Conservation (phyloP, 2,888 invertebrate species). For the Cryptocephalus moraei region DNA sequence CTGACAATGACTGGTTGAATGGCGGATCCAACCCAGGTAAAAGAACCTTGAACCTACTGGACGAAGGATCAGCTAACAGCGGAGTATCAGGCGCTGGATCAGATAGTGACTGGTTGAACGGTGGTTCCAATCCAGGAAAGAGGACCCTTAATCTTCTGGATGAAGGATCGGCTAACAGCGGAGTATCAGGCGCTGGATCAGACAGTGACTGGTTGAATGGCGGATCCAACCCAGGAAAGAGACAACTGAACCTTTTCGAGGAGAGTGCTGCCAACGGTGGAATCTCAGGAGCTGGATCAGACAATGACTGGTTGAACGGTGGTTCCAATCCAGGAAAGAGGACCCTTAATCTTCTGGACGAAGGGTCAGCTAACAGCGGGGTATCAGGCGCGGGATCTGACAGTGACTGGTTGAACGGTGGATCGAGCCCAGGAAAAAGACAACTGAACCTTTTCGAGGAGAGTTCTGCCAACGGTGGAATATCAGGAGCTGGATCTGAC, state of each 20-base stretch:
- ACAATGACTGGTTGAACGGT: conserved; percentile 16
- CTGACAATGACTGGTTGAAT: conserved; percentile 13
- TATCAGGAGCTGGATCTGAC: conserved; percentile 15
- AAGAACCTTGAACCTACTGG: conserved; percentile 39
- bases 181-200: conserved; percentile 17
- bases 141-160: no score
- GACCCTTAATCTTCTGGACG: background rate
- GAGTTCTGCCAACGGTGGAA: conserved; percentile 6
- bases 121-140: conserved; percentile 12
- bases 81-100: conserved; percentile 15
- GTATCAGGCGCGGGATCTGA: no score
- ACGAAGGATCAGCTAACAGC: conserved; percentile 45
- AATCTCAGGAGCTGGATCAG: conserved; percentile 37
- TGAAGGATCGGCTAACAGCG: conserved; percentile 12
- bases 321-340: conserved; percentile 17
- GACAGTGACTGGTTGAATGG: conserved; percentile 18
- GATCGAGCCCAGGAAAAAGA: no score
- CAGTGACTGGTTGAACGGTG: no score
- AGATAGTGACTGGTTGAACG: conserved; percentile 14
- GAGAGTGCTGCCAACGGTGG: conserved; percentile 45
- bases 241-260: conserved; percentile 41
- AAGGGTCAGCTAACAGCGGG: no score
- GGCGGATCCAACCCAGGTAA: conserved; percentile 16
- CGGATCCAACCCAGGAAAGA: conserved; percentile 19
- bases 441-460: no score